Conservation (phyloP, 2,113 vertebrate species). For the Colius striatus region DNA sequence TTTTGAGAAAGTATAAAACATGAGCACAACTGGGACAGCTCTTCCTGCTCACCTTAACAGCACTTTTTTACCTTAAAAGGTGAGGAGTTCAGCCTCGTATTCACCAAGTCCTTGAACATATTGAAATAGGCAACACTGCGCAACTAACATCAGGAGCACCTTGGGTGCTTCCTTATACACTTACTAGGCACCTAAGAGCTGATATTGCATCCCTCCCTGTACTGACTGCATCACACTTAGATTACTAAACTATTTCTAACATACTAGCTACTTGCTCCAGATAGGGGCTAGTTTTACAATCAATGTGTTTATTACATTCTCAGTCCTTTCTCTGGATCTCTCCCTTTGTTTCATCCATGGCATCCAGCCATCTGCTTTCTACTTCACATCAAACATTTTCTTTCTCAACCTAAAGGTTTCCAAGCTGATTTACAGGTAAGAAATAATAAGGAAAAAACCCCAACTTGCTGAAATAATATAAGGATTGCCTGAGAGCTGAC, state of each 20-base stretch:
- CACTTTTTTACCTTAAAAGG: neutral
- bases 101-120: neutral
- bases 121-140: neutral
- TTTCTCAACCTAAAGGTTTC: neutral
- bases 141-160: neutral
- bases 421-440: neutral
- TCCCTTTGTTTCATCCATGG: neutral
- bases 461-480: neutral
- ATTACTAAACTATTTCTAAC: neutral
- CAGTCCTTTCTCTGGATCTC: neutral
- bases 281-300: neutral
- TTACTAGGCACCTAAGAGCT: neutral
- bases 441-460: neutral
- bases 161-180: neutral
- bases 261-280: neutral
- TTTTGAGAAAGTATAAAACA: neutral
- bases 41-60: neutral
- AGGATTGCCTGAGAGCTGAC: neutral
- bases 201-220: neutral
- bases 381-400: neutral
- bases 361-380: neutral
- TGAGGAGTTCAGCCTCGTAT: neutral
- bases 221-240: neutral
- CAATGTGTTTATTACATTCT: neutral
- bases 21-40: neutral